Evolutionary conservation across 2,797 vertebrate species (phyloP), one percentile per base, ranked within the genome.

Genomic region (Alfaro cultratus): DNA sequence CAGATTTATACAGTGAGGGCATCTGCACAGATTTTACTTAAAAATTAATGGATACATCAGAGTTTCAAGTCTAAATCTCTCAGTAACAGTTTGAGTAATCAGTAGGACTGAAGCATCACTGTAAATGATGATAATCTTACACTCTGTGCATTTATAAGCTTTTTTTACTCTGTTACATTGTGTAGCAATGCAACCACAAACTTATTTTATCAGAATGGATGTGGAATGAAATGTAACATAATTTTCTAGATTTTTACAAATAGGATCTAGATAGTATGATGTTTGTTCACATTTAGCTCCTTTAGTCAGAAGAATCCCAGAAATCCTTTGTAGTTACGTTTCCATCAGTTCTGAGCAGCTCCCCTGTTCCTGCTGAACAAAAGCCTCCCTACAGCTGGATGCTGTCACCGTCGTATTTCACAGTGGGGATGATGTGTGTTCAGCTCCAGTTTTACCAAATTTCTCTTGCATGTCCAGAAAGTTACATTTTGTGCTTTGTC

Each of bases 11-110:
- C 68, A 29, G 43, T 45, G 26, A 72, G 13, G 39, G 5, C 23
- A n/a, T 43, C 39, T 70, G 23, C 39, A 70, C 67, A n/a, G 23
- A 70, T 70, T 41, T 26, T 70, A 13, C 12, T 43, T 13, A 3
- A 26, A 46, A 71, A 71, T n/a, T 0, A 46, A 72, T 72, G n/a
- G 43, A 72, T 45, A 9, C n/a, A 45, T 71, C 2, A 13, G 68
- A 46, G 41, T 45, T 71, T 29, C 41, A 45, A 76, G 73, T 79
- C 76, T 80, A 31, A 78, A 64, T 78, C 43, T 4, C 1, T 72
- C 77, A 53, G 51, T 16, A 15, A 2, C 21, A 74, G 60, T 39
- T 57, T 21, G 15, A 8, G 5, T 11, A 34, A 46, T 81, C 9
- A 15, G 2, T 12, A 26, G n/a, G 0, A 39, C 78, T 18, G 45